Evolutionary conservation across 2,113 vertebrate species (phyloP), one percentile per base, ranked within the genome.

Genomic region (Erythrocercus mccallii): DNA sequence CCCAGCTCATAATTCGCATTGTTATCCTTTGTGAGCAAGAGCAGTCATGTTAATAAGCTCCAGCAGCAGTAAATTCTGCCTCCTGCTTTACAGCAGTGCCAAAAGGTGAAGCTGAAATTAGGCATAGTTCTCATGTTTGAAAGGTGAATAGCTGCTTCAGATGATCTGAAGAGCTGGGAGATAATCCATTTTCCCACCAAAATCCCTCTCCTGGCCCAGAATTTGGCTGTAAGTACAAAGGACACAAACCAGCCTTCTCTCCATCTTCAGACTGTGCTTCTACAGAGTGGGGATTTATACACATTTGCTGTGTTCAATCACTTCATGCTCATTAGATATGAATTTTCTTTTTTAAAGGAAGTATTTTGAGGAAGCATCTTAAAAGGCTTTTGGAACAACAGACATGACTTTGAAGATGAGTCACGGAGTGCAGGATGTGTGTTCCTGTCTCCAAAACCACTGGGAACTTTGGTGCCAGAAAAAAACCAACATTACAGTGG

Each of bases 331-430:
- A 91, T 92, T 65, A 85, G n/a, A 18, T n/a, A 72, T 25, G 25
- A 64, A 61, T 6, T 20, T 13, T 17, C 13, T 33, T 23, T 15
- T 47, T 23, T 15, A 6, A 45, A 35, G 33, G 30, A 77, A 15
- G 9, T 20, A 70, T 94, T 84, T 87, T 79, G 66, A 94, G 40
- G 73, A 77, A 91, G 65, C 33, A 30, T 64, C 88, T 95, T 92
- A 81, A 95, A 94, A 96, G 68, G 44, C 58, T 88, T 47, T 87
- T 81, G 58, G 38, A 96, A 85, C 28, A 79, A 91, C 48, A 91
- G 91, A 45, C 1, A 4, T 24, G 74, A 19, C 91, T 96, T 95
- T 93, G 96, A 96, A 92, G 70, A 51, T 66, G 81, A 90, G 65
- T 61, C 35, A 28, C 0, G 0, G 66, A 68, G 76, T 20, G 73